Evolutionary conservation across 2,797 vertebrate genomes (phyloP).

Genomic region (Ptychadena robeensis): DNA sequence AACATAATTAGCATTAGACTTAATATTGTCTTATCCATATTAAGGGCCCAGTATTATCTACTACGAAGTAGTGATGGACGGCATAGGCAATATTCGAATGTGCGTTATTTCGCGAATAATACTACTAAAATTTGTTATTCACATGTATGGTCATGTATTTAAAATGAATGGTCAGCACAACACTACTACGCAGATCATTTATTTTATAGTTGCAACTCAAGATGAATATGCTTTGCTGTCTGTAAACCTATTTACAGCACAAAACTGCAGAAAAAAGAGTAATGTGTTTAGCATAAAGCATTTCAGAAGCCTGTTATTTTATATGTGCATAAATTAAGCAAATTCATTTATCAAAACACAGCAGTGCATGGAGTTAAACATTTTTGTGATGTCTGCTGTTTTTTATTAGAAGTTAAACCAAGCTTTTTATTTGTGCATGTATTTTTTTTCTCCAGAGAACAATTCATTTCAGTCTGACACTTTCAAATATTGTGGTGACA

Average conservation of each 20-base stretch:
- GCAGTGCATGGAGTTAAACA: background rate
- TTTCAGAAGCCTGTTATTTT: background rate
- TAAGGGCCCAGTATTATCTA: background rate
- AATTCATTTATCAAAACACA: background rate
- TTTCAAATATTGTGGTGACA: conserved; percentile 13
- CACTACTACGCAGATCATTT: background rate
- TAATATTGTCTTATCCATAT: background rate
- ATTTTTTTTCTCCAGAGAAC: background rate
- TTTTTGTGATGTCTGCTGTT: background rate
- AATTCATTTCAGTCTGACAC: background rate
- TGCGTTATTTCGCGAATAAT: no score
- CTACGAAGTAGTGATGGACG: no score
- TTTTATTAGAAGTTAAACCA: background rate
- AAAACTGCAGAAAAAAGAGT: background rate
- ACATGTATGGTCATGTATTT: no score
- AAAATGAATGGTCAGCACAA: no score
- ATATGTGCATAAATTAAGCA: background rate
- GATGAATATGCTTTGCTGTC: background rate
- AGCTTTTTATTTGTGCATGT: background rate
- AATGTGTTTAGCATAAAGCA: background rate
- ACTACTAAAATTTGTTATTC: no score
- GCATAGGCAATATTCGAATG: no score
- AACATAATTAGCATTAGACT: no score
- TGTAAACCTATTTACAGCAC: background rate
- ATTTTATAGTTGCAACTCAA: background rate